Base-by-base conservation (phyloP, 92 coral and sea anemone species). In the Zoanthus sansibaricus region DNA sequence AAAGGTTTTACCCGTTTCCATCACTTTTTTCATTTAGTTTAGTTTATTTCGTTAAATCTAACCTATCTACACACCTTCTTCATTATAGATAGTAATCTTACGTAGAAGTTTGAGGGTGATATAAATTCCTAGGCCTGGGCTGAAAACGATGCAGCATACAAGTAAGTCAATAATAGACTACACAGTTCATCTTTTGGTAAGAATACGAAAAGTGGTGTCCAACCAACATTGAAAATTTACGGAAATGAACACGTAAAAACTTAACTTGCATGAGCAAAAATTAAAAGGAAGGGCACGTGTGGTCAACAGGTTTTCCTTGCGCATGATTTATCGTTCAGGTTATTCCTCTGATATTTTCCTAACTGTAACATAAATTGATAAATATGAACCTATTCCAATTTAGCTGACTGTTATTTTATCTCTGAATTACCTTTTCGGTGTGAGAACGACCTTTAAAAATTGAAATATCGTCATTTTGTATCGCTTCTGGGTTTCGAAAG, bases 131-230 rank as follows among this genome's bases (percentile, higher is more conserved):
- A 21, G 67, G n/a, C 59, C 21, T 12, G 73, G 67, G n/a, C 58
- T 9, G 58, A 80, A 66, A 80, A 80, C 67, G 75, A 80, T 80
- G 85, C 85, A 80, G 46, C 85, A 80, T 33, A 80, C 85, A 66
- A 66, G 85, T 80, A 80, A 80, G 85, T 80, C 56, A 64, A 71
- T 33, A 67, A 47, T 47, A 33, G 44, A 62, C 48, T 46, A 30
- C 15, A 21, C 54, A 47, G 44, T n/a, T 16, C 48, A n/a, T 66
- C 8, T 68, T 18, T 20, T 46, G 5, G 31, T 25, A 7, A 18
- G 25, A 44, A 46, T 45, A 4, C 11, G 20, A 21, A 21, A 33
- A 46, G 14, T 80, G 42, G 15, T 33, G 47, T 42, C 13, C 46
- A 16, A 67, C 21, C 13, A 66, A 15, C 10, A 64, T 20, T n/a